phyloP scores from a whole-genome alignment of 2,113 vertebrate species.

The Butorides virescens region DNA sequence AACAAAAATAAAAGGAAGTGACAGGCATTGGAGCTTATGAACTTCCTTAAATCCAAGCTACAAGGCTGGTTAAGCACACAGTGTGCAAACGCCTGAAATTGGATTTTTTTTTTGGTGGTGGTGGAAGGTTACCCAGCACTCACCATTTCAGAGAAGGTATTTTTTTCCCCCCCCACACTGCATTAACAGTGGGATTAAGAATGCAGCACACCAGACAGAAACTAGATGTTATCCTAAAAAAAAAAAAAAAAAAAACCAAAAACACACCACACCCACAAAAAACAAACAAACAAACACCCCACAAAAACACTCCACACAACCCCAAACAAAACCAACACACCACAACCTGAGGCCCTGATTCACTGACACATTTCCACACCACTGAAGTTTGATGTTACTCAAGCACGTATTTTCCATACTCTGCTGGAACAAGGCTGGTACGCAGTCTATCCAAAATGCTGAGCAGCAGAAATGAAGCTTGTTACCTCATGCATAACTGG shows the following conservation, averaged over 20 bases:
- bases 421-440: fast-evolving
- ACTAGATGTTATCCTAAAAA: not conserved
- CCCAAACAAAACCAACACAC: too few species aligned
- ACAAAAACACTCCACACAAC: too few species aligned
- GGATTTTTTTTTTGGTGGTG: not conserved
- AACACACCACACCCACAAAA: too few species aligned
- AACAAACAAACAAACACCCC: too few species aligned
- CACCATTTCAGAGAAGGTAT: not conserved
- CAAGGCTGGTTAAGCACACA: not conserved
- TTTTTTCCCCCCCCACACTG: not conserved
- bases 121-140: not conserved
- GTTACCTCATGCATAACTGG: not conserved
- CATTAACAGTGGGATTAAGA: not conserved
- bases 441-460: not conserved
- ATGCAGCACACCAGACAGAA: not conserved
- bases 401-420: not conserved
- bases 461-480: not conserved
- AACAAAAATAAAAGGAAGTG: not conserved
- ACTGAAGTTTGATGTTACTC: not conserved
- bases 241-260: not conserved
- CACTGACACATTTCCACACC: fast-evolving
- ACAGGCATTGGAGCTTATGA: not conserved
- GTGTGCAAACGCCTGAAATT: not conserved
- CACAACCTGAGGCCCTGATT: too few species aligned
- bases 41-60: not conserved